A percentile compares a stretch with the other conserved stretches of the same genome.
Evolutionary conservation across 2,113 vertebrate genomes (phyloP).

Genomic region (Xenus cinereus): DNA sequence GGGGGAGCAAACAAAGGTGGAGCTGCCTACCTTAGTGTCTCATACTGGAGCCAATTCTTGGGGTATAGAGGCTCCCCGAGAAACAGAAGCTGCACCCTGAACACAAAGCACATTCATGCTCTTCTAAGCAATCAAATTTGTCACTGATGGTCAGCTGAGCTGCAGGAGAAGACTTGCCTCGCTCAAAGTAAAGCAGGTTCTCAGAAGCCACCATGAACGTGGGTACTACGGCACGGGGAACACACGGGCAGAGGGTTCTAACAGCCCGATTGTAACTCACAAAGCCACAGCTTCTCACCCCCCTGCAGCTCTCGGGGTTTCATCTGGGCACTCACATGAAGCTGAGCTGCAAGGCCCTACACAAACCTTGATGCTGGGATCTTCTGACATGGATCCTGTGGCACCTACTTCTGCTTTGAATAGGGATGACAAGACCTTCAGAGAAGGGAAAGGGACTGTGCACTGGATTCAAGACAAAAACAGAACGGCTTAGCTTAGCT

Average conservation of each 20-base stretch:
- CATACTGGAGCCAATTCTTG: neutral
- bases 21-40: neutral
- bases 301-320: neutral
- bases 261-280: neutral
- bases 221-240: neutral
- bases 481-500: neutral
- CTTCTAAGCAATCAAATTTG: neutral
- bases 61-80: neutral
- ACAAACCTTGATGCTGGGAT: neutral
- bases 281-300: neutral
- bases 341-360: neutral
- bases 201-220: neutral
- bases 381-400: neutral
- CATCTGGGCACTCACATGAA: accelerated
- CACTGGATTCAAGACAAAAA: neutral
- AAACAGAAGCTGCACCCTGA: neutral
- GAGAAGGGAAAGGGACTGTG: neutral
- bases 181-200: neutral
- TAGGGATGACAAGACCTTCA: accelerated
- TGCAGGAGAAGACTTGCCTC: neutral
- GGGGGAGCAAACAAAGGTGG: neutral
- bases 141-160: neutral
- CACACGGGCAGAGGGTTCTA: neutral
- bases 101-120: neutral
- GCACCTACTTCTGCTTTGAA: neutral